Evolutionary conservation across 64 coral and sea anemone species (phyloP), one percentile per base, ranked within the genome.

Genomic region (Stichodactyla helianthus): DNA sequence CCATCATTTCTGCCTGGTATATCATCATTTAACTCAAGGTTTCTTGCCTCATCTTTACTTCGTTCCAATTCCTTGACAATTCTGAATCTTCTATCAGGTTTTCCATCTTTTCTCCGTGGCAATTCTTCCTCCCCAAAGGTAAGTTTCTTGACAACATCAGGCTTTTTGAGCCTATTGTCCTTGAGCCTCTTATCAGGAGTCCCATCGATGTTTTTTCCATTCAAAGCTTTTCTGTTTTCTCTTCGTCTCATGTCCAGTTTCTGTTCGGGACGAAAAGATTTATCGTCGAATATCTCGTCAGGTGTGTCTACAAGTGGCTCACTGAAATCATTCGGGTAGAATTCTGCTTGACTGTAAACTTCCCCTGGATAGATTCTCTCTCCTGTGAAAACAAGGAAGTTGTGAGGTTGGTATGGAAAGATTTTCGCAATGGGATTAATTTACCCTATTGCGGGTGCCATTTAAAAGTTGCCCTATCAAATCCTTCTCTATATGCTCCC

Each of bases 221-320:
- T 51, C 68, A 70, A 83, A 14, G 70, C 4, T 1, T 71, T 10
- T 17, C 88, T 54, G 88, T 89, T 89, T 13, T n/a, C 26, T 50
- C 57, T 89, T 0, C 70, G n/a, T 62, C 88, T 67, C 88, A 89
- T 84, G 50, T 89, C 81, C 35, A 25, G 80, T n/a, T 71, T 74
- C 4, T 11, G 35, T 10, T 8, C 2, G 2, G 12, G 25, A 10
- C 35, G 65, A 22, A 70, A 70, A 20, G 65, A 70, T 22, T 10
- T 70, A 17, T 25, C 19, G 31, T 74, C 26, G 25, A 13, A 35
- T 19, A 23, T 4, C 68, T 74, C 22, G 68, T 74, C 68, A 74
- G 35, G 35, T 44, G 35, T 44, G 35, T 44, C 35, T 44, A 44
- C 0, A 44, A 44, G 35, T 44, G 35, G 35, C 35, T 44, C 35